These are phyloP conservation scores for Magallana nippona DNA, from an alignment of 2,888 invertebrate species.

Conservation along the genomic window DNA sequence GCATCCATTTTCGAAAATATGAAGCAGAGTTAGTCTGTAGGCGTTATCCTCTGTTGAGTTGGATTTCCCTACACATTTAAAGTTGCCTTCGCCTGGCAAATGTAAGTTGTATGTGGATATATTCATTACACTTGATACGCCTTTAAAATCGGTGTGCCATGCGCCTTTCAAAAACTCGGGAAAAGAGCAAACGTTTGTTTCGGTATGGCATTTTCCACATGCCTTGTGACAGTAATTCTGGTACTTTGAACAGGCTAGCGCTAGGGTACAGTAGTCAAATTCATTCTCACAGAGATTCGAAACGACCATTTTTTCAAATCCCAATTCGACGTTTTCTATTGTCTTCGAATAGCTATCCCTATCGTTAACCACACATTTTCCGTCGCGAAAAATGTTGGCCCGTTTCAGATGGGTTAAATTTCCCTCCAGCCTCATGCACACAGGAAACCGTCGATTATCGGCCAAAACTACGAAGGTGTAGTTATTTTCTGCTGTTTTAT, in stretches of 20 bases:
- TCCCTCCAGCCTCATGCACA: slow-evolving; percentile 67
- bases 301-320: slow-evolving; percentile 56
- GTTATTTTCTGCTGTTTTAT: slow-evolving; percentile 43
- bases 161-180: slow-evolving; percentile 63
- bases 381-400: slow-evolving; percentile 68
- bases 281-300: slow-evolving; percentile 68
- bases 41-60: slow-evolving; percentile 55
- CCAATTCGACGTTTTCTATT: slow-evolving; percentile 55
- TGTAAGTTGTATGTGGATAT: slow-evolving; percentile 56
- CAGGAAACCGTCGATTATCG: slow-evolving; percentile 48
- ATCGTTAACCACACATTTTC: slow-evolving; percentile 67
- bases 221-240: slow-evolving; percentile 56
- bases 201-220: slow-evolving; percentile 61
- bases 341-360: slow-evolving; percentile 54
- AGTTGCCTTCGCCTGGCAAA: slow-evolving; percentile 56
- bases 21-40: slow-evolving; percentile 61
- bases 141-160: slow-evolving; percentile 61
- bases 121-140: slow-evolving; percentile 41
- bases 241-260: slow-evolving; percentile 58
- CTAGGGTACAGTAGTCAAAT: slow-evolving; percentile 62
- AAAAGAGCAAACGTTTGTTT: slow-evolving; percentile 64
- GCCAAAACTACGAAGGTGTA: slow-evolving; percentile 27
- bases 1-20: slow-evolving; percentile 73
- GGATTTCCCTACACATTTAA: slow-evolving; percentile 57
- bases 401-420: slow-evolving; percentile 59